Evolutionary conservation across 2,888 invertebrate genomes (phyloP), one percentile per base, ranked within the genome.

Genomic region (Melieria omissa): DNA sequence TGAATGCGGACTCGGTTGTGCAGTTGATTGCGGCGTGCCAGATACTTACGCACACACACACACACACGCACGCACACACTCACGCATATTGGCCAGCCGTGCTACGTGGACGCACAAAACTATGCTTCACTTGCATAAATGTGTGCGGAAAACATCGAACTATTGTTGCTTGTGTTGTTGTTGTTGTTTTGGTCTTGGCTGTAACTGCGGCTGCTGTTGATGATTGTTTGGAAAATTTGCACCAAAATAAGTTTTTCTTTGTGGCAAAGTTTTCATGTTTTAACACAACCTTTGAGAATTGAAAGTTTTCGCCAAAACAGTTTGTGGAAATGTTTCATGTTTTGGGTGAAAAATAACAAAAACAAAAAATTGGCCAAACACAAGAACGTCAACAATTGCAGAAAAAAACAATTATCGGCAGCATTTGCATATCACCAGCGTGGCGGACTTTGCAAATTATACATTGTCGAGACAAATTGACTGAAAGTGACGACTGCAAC

Each of bases 201-300:
- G 29, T 29, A 29, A 29, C 29, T 29, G 29, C 29, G 9, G 44
- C 60, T 60, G 67, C 5, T 12, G 29, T 58, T 49, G 47, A 60
- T 58, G 55, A 62, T 49, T 69, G 69, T 14, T 69, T 46, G 16
- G 45, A 55, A 69, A 54, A 63, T 63, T 62, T 46, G 46, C 62
- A 52, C 61, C 49, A 8, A 63, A 69, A 69, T 52, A 69, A 69
- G 54, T 61, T 62, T 29, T 29, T 29, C 29, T 69, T 49, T 55
- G 55, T 62, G 46, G 55, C 61, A 69, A 62, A 69, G 62, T 70
- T 64, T 70, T 70, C 65, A 70, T 70, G 65, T 65, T 64, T 49
- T 64, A 70, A 70, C 64, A 58, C 41, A 16, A 46, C 70, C 70
- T 14, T 44, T 58, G 70, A 49, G 70, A 70, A 65, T 70, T 64